Conservation (phyloP, 2,113 vertebrate species). For the Montifringilla adamsi region DNA sequence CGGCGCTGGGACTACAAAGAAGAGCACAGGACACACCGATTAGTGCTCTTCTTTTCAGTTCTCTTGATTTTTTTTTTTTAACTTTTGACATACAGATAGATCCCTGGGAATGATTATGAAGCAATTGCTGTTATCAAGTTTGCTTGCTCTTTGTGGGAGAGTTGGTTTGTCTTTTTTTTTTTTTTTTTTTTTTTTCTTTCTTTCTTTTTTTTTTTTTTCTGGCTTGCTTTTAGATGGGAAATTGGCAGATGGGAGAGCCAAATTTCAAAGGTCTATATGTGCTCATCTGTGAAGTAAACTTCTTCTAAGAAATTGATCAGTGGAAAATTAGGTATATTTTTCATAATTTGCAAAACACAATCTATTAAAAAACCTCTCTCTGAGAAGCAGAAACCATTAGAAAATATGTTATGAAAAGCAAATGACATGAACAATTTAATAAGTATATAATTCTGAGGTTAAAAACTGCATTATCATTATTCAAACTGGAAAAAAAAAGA, state of each 20-base stretch:
- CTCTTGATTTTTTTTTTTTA: neutral
- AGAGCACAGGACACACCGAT: conserved; percentile 88
- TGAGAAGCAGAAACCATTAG: neutral
- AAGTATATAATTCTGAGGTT: neutral
- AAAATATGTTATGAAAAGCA: neutral
- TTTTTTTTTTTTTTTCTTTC: neutral
- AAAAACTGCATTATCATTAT: neutral
- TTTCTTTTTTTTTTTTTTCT: neutral
- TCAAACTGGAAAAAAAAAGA: neutral
- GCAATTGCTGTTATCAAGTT: neutral
- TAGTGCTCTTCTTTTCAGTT: conserved; percentile 79
- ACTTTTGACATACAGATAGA: neutral
- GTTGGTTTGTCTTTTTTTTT: neutral
- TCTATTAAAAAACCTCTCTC: neutral
- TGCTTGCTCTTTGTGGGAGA: neutral
- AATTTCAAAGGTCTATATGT: neutral
- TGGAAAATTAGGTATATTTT: neutral
- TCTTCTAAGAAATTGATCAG: neutral
- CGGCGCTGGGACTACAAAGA: conserved; percentile 98
- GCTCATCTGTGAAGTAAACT: neutral
- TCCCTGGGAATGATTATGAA: neutral
- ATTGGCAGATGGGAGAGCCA: neutral
- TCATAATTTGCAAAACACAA: neutral
- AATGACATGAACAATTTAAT: neutral
- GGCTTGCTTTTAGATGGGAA: neutral